Evolutionary conservation across 1,140 invertebrate species (phyloP), one percentile per base, ranked within the genome.

Genomic region (fruit fly (Drosophila melanogaster)): DNA sequence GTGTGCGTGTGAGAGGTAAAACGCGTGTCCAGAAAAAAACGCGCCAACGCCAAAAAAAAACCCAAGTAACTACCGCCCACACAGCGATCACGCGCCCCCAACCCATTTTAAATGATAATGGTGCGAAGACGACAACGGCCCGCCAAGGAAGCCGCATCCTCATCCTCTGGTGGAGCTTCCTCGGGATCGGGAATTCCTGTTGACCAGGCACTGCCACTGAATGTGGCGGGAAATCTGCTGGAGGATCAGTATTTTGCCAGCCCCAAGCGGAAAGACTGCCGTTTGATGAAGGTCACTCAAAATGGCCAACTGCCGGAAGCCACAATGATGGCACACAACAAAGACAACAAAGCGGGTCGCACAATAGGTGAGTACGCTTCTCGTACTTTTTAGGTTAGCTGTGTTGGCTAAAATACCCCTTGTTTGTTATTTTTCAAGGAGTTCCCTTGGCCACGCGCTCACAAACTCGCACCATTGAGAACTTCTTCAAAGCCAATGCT

Each of bases 211-310:
- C 22, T 71, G 58, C 38, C 83, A 8, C 43, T 66, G 11, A 78
- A 70, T 59, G 72, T 71, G 43, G 72, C 70, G 30, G 60, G 57
- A n/a, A 59, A 57, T 40, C 35, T 89, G 30, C 61, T 91, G 43
- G 91, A 92, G 54, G 91, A 92, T 76, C 90, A 90, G 80, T 91
- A 89, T 54, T 92, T 87, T 87, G 91, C 90, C 24, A 92, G 92
- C 46, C 92, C 92, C 15, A 92, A 92, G 74, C 83, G 92, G 55
- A 92, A 92, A 91, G 91, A 92, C 64, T 92, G 91, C 53, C 91
- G 91, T 64, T 65, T 92, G 19, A 91, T 84, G 75, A 79, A 83
- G 53, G 53, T 69, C 50, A 77, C 65, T 53, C 77, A 77, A 78
- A 85, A 90, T 79, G 60, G 81, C 53, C 72, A 73, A 19, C 41